These are phyloP conservation scores for Tanypteryx hageni DNA, from an alignment of 2,888 invertebrate genomes.

Conservation along the genomic window DNA sequence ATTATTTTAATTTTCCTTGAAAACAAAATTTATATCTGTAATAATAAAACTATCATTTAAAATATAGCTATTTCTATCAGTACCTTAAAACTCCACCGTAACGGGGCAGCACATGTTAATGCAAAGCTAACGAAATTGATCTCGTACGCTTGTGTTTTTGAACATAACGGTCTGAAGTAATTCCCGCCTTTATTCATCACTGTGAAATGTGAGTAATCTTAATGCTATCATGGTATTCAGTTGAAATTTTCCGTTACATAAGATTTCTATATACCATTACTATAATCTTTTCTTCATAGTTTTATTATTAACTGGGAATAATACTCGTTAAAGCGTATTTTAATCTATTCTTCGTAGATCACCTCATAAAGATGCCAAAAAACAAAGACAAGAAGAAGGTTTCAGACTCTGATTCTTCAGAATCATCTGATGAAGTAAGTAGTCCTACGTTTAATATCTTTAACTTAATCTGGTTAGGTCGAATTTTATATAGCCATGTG, in stretches of 20 bases:
- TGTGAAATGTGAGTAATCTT: not conserved
- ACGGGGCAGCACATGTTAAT: too few relatives aligned
- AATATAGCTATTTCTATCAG: too few relatives aligned
- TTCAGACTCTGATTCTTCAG: constrained; percentile 30
- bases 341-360: not conserved
- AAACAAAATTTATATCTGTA: too few relatives aligned
- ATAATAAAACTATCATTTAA: too few relatives aligned
- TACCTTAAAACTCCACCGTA: too few relatives aligned
- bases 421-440: constrained; percentile 32
- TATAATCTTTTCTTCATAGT: not conserved
- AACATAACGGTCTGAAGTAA: too few relatives aligned
- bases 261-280: not conserved
- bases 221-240: not conserved
- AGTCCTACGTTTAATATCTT: not conserved
- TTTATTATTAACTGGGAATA: not conserved
- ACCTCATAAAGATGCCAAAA: constrained; percentile 28
- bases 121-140: too few relatives aligned
- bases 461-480: too few relatives aligned
- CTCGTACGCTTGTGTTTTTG: too few relatives aligned
- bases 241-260: not conserved
- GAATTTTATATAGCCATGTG: too few relatives aligned
- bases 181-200: not conserved
- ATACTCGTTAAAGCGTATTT: not conserved
- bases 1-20: too few relatives aligned
- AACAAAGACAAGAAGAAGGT: constrained; percentile 55